These are phyloP conservation scores for Auanema freiburgensis DNA, from an alignment of 2,888 invertebrate genomes.

Conservation along the genomic window DNA sequence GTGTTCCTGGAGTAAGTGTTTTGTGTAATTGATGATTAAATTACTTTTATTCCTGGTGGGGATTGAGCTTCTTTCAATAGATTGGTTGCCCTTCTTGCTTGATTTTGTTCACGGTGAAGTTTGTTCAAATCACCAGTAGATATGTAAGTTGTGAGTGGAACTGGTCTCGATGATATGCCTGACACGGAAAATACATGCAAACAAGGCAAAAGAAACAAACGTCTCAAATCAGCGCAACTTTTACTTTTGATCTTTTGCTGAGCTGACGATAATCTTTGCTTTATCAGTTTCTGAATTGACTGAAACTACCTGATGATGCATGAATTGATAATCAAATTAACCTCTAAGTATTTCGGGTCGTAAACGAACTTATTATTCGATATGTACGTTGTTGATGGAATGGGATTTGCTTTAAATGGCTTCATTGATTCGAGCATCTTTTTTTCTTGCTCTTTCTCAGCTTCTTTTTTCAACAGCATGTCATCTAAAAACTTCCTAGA, in stretches of 20 bases:
- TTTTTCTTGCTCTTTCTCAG: slow-evolving; percentile 9
- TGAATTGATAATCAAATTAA: background rate
- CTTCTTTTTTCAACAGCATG: slow-evolving; percentile 14
- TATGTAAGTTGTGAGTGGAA: slow-evolving; percentile 18
- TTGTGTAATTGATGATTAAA: background rate
- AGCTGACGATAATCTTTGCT: too few species aligned
- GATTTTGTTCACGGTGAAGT: slow-evolving; percentile 1
- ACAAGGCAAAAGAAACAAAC: background rate
- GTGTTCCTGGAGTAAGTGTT: slow-evolving; percentile 12
- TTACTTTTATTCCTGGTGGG: slow-evolving; percentile 18
- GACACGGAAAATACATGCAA: background rate
- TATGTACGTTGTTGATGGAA: slow-evolving; percentile 33
- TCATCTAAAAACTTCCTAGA: slow-evolving; percentile 20
- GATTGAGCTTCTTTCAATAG: slow-evolving; percentile 16
- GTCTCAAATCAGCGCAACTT: too few species aligned
- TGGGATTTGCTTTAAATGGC: slow-evolving; percentile 36
- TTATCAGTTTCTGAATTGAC: slow-evolving; percentile 8
- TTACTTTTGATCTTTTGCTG: too few species aligned
- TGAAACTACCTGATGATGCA: background rate
- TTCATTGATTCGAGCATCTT: slow-evolving; percentile 8
- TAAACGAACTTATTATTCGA: slow-evolving; percentile 31
- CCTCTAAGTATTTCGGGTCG: slow-evolving; percentile 29
- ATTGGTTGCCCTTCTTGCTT: slow-evolving; percentile 6
- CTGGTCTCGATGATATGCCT: background rate
- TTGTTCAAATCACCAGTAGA: slow-evolving; percentile 3